These are phyloP conservation scores for Coenobita brevimanus DNA, from an alignment of 1,140 invertebrate genomes.

Conservation along the genomic window DNA sequence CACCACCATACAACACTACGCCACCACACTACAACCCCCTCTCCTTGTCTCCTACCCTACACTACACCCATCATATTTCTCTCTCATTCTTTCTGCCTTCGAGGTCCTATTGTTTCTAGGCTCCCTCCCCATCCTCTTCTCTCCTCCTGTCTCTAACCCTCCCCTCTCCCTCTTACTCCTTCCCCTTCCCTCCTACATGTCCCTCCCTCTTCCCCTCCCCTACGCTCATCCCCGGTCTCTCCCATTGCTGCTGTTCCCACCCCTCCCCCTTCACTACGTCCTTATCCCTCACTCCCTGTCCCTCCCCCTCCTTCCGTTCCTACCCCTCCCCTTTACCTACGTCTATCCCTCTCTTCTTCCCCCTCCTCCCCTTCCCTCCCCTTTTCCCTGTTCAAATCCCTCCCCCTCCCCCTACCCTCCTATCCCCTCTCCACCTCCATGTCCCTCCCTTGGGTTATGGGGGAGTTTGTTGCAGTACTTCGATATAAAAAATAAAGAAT, in stretches of 20 bases:
- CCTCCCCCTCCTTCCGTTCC: background rate
- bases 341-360: background rate
- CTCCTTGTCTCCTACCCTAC: no score
- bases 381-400: background rate
- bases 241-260: background rate
- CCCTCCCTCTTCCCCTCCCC: background rate
- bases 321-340: background rate
- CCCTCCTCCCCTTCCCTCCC: background rate
- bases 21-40: no score
- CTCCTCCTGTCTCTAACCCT: background rate
- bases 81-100: background rate
- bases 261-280: background rate
- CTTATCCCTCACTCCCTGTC: background rate
- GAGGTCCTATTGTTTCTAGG: background rate
- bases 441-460: constrained; percentile 1
- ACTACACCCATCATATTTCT: no score
- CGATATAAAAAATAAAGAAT: background rate
- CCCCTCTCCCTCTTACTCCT: background rate
- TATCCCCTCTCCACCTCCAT: background rate
- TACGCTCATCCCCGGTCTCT: no score
- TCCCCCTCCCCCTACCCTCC: background rate
- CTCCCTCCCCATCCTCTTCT: background rate
- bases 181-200: background rate
- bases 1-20: no score
- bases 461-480: no score